Evolutionary conservation across 2,888 invertebrate genomes (phyloP).

Genomic region (Amiota mariae): DNA sequence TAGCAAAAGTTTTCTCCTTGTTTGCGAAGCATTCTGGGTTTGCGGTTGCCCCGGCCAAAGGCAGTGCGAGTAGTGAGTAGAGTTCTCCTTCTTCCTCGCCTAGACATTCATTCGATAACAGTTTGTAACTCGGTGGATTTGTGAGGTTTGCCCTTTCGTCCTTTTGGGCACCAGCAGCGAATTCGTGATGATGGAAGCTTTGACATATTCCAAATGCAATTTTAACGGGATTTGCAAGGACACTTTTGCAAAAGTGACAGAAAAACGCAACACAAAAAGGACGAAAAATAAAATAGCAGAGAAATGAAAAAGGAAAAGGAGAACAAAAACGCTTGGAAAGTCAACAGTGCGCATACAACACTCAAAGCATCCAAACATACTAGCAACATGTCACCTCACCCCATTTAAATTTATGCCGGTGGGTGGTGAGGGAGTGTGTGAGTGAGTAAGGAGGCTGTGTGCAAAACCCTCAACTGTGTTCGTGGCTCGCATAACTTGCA

Average conservation of each 20-base stretch:
- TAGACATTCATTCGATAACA: too few relatives aligned
- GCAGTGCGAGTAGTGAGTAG: too few relatives aligned
- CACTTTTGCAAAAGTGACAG: conserved; percentile 66
- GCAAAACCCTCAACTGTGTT: conserved; percentile 39
- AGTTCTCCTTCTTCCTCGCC: too few relatives aligned
- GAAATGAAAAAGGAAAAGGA: conserved; percentile 34
- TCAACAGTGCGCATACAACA: conserved; percentile 46
- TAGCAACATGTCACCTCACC: conserved; percentile 21
- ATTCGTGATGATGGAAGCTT: conserved; percentile 51
- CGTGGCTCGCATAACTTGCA: conserved; percentile 66
- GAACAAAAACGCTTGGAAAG: conserved; percentile 45
- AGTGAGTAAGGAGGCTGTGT: not conserved
- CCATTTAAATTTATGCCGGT: conserved; percentile 11
- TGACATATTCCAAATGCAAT: conserved; percentile 66
- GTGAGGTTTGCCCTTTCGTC: conserved; percentile 22
- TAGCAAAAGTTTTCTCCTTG: not conserved
- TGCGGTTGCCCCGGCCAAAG: too few relatives aligned
- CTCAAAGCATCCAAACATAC: not conserved
- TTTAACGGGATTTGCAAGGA: conserved; percentile 66
- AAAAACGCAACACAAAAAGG: conserved; percentile 55
- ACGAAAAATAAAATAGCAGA: not conserved
- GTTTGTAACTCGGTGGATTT: not conserved
- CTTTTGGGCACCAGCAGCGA: conserved; percentile 47
- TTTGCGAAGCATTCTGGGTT: too few relatives aligned
- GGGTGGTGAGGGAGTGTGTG: too few relatives aligned